phyloP scores from a whole-genome alignment of 2,113 vertebrate genomes.

The Morphnarchus princeps region DNA sequence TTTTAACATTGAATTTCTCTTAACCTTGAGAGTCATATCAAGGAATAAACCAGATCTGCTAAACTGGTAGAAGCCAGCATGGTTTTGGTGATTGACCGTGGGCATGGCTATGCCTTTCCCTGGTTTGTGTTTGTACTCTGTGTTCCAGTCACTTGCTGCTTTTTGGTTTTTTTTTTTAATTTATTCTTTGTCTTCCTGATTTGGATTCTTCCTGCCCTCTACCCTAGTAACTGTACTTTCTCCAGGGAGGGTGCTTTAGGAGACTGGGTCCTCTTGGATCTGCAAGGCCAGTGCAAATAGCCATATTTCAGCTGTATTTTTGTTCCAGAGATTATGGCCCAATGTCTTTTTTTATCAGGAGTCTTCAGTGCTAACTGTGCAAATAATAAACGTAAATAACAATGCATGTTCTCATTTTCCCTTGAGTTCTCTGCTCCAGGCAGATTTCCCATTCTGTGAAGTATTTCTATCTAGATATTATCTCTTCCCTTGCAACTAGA shows the following conservation, averaged over 20 bases:
- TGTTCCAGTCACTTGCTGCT: neutral
- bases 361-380: neutral
- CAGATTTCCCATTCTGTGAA: neutral
- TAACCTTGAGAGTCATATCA: neutral
- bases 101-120: neutral
- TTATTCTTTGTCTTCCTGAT: neutral
- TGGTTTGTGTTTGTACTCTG: neutral
- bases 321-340: neutral
- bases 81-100: neutral
- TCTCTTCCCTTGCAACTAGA: neutral
- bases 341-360: neutral
- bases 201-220: neutral
- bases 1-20: neutral
- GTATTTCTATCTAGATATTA: neutral
- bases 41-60: neutral
- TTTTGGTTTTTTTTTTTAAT: neutral
- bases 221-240: neutral
- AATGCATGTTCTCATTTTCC: neutral
- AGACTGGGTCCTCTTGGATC: neutral
- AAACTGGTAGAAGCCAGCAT: neutral
- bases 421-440: neutral
- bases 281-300: neutral
- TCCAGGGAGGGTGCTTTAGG: neutral
- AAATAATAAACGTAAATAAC: neutral
- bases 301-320: neutral